Evolutionary conservation across 53 echinoderm and acorn worm genomes (phyloP), one percentile per base, ranked within the genome.

Genomic region (Stichopus horrens): DNA sequence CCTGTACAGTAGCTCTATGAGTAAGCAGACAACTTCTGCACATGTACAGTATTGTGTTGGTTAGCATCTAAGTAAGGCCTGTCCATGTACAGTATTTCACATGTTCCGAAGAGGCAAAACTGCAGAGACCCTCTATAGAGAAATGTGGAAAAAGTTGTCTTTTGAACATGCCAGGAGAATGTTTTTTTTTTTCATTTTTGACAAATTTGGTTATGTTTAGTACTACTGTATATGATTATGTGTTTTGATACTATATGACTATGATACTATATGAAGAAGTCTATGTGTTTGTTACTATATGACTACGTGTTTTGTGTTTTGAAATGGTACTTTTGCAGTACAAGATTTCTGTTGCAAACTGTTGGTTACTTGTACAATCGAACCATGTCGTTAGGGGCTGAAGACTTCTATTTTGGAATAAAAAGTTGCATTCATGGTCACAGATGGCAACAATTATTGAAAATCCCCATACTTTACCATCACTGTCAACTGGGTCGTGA

Each of bases 81-180:
- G 20, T 75, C n/a, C 75, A 75, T 75, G 75, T 75, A n/a, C n/a
- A n/a, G n/a, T n/a, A 75, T 75, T 75, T 19, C 5, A 75, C 75
- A 75, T 21, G 75, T 75, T 75, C 14, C 18, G 75, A 16, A 75
- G 20, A 18, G 75, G 75, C 75, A 75, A 59, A 59, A 59, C 1
- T 59, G 60, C 60, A 59, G 13, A 59, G 60, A 8, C 60, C 60
- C 60, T 59, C 75, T 75, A n/a, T n/a, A 8, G 21, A 75, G 75
- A 75, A 75, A 75, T 75, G 20, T 75, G 75, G 5, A 18, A 75
- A n/a, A 75, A 75, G 75, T 75, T 75, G 20, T 19, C 75, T 21
- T 75, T 75, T 75, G 75, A 75, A 75, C 75, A 75, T 75, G 75
- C 75, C 21, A 75, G 75, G 75, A 75, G 75, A 21, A n/a, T n/a